Base-by-base conservation (phyloP, 2,888 invertebrate species). In the Lottia scabra region DNA sequence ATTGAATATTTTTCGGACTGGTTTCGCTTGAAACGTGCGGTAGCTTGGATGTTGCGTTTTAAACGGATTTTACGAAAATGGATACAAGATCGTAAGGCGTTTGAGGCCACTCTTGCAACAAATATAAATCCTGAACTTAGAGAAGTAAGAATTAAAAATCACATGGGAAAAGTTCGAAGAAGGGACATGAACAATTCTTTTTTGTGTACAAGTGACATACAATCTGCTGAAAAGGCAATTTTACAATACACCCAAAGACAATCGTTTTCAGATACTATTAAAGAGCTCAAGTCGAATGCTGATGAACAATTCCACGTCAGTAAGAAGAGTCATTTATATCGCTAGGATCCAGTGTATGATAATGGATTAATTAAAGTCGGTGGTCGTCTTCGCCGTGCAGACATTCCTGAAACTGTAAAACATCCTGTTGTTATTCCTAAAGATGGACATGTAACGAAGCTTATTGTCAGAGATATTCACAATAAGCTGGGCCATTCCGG, bases 371-470 rank as follows among this genome's bases (percentile, higher is more conserved):
- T 68, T n/a, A 0, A 45, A 26, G 63, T 63, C 1, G 68, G 67
- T 5, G 67, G 71, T 38, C 44, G 71, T 0, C 19, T 72, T 2
- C 16, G 19, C 1, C 19, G 10, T 3, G 38, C 67, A 0, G 15
- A n/a, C 0, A 38, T 72, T 15, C 26, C n/a, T 2, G 27, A 27
- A 19, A 63, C 44, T 23, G 26, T 15, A 10, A 72, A 67, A 23
- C 67, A 72, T 27, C 71, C 45, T 16, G 3, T 67, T 1, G 10
- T 72, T 23, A n/a, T 72, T 62, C 67, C 67, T 3, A 67, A 72
- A 6, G 45, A 62, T 0, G 63, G 44, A 16, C 63, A 10, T 8
- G 67, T 72, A 15, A 30, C 71, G 30, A 13, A 44, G 19, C 27
- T 71, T 19, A 56, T 71, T 38, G 23, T 71, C 2, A 5, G 38